Evolutionary conservation across 1,140 invertebrate genomes (phyloP).

Genomic region (Trinorchestia longiramus): DNA sequence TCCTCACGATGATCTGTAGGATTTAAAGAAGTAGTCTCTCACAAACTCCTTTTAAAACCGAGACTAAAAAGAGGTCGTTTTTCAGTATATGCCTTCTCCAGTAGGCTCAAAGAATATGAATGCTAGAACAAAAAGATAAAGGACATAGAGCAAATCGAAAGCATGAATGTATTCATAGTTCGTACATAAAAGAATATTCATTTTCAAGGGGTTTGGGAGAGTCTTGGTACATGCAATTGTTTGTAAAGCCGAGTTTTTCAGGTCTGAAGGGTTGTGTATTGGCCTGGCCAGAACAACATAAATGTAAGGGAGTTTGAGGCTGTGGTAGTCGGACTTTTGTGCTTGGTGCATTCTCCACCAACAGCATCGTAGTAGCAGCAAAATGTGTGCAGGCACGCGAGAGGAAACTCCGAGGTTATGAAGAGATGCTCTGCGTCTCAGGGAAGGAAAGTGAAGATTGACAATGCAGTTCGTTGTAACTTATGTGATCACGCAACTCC

Average conservation of each 20-base stretch:
- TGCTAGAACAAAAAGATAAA: neutral
- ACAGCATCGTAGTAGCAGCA: neutral
- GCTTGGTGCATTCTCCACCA: neutral
- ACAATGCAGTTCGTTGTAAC: neutral
- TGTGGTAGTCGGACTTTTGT: neutral
- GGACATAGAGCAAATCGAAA: neutral
- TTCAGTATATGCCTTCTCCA: neutral
- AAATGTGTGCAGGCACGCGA: conserved; percentile 20
- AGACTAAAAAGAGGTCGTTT: neutral
- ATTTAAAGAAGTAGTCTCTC: neutral
- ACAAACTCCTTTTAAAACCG: neutral
- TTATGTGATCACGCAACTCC: neutral
- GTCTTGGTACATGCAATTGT: neutral
- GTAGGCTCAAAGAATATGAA: neutral
- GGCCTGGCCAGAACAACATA: neutral
- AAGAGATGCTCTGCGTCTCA: neutral
- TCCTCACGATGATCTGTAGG: neutral
- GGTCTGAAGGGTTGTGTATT: neutral
- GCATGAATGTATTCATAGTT: neutral
- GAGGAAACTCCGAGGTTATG: neutral
- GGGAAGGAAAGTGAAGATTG: neutral
- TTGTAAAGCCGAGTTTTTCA: neutral
- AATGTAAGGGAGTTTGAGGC: neutral
- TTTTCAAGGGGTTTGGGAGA: neutral
- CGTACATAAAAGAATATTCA: neutral